These are phyloP conservation scores for Pristionchus fissidentatus DNA, from an alignment of 2,888 invertebrate genomes.

Conservation along the genomic window DNA sequence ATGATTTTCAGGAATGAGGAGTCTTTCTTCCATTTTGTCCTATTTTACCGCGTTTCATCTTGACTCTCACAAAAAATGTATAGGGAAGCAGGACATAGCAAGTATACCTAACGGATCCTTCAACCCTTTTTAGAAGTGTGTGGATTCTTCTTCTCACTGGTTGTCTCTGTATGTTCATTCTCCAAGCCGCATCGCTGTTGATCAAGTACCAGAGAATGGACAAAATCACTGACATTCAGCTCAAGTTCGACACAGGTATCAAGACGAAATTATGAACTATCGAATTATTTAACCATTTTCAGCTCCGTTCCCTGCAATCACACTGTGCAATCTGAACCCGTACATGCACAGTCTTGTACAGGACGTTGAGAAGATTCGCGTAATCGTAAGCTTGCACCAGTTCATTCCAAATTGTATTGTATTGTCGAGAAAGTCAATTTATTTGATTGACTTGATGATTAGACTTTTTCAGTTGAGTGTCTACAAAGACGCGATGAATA, in stretches of 20 bases:
- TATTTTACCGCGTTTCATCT: no score
- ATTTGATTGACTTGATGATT: not conserved
- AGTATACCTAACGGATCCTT: not conserved
- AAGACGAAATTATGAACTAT: not conserved
- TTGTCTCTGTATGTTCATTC: slow-evolving; percentile 70
- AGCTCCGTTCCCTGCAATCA: slow-evolving; percentile 74
- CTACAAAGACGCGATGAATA: slow-evolving; percentile 41
- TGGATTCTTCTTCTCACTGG: slow-evolving; percentile 70
- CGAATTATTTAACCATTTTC: not conserved
- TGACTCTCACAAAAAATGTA: not conserved
- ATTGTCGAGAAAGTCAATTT: not conserved
- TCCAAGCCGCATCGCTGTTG: slow-evolving; percentile 69
- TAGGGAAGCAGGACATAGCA: no score
- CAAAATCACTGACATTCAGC: slow-evolving; percentile 73
- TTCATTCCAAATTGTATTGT: no score
- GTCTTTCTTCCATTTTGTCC: not conserved
- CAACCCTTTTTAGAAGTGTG: slow-evolving; percentile 54
- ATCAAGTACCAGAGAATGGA: slow-evolving; percentile 73
- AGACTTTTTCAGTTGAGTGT: slow-evolving; percentile 1
- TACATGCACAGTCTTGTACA: slow-evolving; percentile 66
- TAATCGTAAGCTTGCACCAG: not conserved
- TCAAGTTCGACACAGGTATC: slow-evolving; percentile 68
- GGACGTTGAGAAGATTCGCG: slow-evolving; percentile 43
- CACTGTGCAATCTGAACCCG: slow-evolving; percentile 73
- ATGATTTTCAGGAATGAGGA: not conserved